A percentile compares a stretch with the other conserved stretches of the same genome.
These are phyloP conservation scores for Eudyptes chrysolophus DNA, from an alignment of 2,113 vertebrate genomes.

Conservation along the genomic window DNA sequence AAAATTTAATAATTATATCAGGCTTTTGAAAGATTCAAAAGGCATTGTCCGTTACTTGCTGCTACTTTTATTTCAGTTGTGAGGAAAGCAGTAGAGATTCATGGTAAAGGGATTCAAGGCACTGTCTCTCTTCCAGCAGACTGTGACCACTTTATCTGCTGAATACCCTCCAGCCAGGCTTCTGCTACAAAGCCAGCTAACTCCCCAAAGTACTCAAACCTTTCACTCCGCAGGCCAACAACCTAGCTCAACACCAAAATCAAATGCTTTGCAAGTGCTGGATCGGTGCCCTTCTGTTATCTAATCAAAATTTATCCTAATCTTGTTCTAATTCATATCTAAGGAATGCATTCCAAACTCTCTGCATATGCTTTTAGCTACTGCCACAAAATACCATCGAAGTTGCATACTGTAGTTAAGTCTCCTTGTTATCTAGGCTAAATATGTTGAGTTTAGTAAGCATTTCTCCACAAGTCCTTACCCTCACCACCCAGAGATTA, in stretches of 20 bases:
- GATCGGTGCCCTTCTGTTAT: not conserved
- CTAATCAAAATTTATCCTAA: conserved; percentile 40
- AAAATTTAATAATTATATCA: not conserved
- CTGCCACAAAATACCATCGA: conserved; percentile 8
- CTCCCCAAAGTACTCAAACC: not conserved
- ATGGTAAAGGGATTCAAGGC: not conserved
- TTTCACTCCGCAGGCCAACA: not conserved
- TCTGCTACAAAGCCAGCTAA: conserved; percentile 8
- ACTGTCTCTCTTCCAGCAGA: not conserved
- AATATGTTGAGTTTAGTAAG: conserved; percentile 30
- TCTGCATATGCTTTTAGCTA: conserved; percentile 4
- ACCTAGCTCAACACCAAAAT: not conserved
- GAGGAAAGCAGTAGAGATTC: not conserved
- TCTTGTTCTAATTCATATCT: conserved; percentile 48
- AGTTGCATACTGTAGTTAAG: not conserved
- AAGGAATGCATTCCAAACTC: conserved; percentile 49
- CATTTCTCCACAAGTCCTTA: not conserved
- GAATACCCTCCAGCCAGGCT: not conserved
- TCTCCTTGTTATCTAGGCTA: conserved; percentile 33
- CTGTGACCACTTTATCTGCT: not conserved
- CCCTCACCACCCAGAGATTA: conserved; percentile 13
- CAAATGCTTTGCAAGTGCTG: not conserved
- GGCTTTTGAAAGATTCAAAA: not conserved
- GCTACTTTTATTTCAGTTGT: not conserved
- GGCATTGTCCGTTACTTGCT: not conserved